Base-by-base conservation (phyloP, 2,888 invertebrate species). In the Thymelicus lineola region DNA sequence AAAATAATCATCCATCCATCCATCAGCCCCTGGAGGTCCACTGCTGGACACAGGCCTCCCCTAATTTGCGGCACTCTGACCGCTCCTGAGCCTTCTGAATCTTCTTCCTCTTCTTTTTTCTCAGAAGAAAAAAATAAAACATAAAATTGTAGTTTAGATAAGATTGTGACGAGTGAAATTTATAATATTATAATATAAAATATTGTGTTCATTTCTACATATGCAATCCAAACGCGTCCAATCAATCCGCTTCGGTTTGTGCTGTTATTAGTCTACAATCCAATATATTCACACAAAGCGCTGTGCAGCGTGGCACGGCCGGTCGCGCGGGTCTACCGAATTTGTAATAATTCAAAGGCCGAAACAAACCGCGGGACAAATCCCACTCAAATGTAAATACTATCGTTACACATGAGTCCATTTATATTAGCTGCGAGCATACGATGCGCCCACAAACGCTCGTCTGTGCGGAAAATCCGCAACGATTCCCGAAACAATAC, bases 371-470 rank as follows among this genome's bases (percentile, higher is more conserved):
- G 53, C 67, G 53, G 60, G 60, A 60, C 67, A 67, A 61, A 67
- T 61, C 53, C 67, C 46, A 50, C 60, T 53, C 67, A 67, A 67
- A 67, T 61, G 67, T 60, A 67, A 67, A 67, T 61, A 67, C 67
- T 67, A 67, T 60, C 61, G 67, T 61, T 61, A 68, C 53, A 61
- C 67, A 67, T 67, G 61, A 68, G 55, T 55, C 67, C 67, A 59
- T 67, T 67, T 67, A 67, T 61, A 67, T 67, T 61, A 67, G 67
- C 67, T 60, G 66, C 36, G 60, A 67, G 61, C 61, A 61, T 67
- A 55, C 61, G 67, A 57, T 57, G 61, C 53, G 55, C 61, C 61
- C 67, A 36, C 62, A 63, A 69, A 36, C 55, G 55, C 10, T 58
- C 57, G 48, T 38, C 38, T 35, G 62, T 38, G 61, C 45, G 57